Percentiles rank a stretch among this genome's conserved stretches.
phyloP scores from a whole-genome alignment of 2,888 invertebrate species.

The Drosophila mercatorum region DNA sequence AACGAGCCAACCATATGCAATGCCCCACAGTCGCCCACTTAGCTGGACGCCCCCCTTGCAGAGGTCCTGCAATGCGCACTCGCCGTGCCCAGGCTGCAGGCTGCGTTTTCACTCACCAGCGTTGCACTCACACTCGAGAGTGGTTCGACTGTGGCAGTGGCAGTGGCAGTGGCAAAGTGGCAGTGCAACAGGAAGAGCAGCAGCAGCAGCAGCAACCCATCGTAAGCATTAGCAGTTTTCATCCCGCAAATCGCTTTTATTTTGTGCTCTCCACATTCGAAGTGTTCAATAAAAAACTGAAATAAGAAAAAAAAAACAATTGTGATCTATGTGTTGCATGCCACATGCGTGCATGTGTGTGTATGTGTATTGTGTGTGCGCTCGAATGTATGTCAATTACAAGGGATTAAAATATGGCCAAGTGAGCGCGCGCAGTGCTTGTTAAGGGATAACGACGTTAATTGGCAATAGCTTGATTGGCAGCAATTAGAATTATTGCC shows the following conservation, averaged over 20 bases:
- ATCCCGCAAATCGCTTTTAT: slow-evolving; percentile 15
- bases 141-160: slow-evolving; percentile 23
- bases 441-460: not conserved
- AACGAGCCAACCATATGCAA: not conserved
- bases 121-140: slow-evolving; percentile 40
- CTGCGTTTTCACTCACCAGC: slow-evolving; percentile 44
- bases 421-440: slow-evolving; percentile 23
- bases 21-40: slow-evolving; percentile 11
- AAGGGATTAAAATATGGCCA: slow-evolving; percentile 23
- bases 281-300: slow-evolving; percentile 30
- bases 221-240: slow-evolving; percentile 30
- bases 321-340: slow-evolving; percentile 8
- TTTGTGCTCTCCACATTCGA: slow-evolving; percentile 13
- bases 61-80: slow-evolving; percentile 47
- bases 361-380: slow-evolving; percentile 9
- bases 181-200: slow-evolving; percentile 47
- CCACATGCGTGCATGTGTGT: not conserved
- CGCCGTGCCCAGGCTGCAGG: slow-evolving; percentile 31
- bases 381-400: slow-evolving; percentile 38
- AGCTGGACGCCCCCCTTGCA: slow-evolving; percentile 15
- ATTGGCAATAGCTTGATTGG: slow-evolving; percentile 3
- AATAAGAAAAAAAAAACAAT: slow-evolving; percentile 3
- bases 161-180: slow-evolving; percentile 32
- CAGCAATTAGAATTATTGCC: slow-evolving; percentile 7
- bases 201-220: slow-evolving; percentile 28